phyloP scores from a whole-genome alignment of 1,140 invertebrate species.

The Drosophila bocki region DNA sequence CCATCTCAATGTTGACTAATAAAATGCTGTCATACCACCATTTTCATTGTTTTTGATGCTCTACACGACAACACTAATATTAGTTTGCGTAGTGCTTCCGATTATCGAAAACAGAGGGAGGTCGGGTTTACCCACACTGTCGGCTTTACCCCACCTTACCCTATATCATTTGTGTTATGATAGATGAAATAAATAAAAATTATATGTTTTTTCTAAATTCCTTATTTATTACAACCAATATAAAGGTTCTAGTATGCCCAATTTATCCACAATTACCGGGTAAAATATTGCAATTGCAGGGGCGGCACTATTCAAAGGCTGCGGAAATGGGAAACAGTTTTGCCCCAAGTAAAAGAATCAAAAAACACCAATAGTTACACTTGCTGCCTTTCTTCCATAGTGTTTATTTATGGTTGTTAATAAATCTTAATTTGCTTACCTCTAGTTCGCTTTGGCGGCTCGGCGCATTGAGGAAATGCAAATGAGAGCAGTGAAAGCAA shows the following conservation, averaged over 20 bases:
- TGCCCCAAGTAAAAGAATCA: neutral
- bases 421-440: constrained; percentile 83
- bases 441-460: constrained; percentile 67
- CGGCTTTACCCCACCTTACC: too few species aligned
- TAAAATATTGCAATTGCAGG: constrained; percentile 51
- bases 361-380: constrained; percentile 41
- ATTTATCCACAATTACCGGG: neutral
- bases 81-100: too few species aligned
- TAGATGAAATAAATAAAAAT: neutral
- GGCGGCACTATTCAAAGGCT: constrained; percentile 56
- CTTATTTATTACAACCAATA: neutral
- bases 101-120: too few species aligned
- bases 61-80: too few species aligned
- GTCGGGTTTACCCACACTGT: too few species aligned
- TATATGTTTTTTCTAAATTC: too few species aligned
- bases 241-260: neutral
- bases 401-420: constrained; percentile 81
- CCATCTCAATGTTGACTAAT: too few species aligned
- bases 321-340: constrained; percentile 33
- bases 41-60: too few species aligned
- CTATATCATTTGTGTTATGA: neutral
- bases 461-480: constrained; percentile 73
- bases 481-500: constrained; percentile 73
- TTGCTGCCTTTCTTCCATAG: constrained; percentile 41
- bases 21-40: too few species aligned